A percentile compares a stretch with the other conserved stretches of the same genome.
Evolutionary conservation across 2,797 vertebrate genomes (phyloP).

Genomic region (Channa striata): DNA sequence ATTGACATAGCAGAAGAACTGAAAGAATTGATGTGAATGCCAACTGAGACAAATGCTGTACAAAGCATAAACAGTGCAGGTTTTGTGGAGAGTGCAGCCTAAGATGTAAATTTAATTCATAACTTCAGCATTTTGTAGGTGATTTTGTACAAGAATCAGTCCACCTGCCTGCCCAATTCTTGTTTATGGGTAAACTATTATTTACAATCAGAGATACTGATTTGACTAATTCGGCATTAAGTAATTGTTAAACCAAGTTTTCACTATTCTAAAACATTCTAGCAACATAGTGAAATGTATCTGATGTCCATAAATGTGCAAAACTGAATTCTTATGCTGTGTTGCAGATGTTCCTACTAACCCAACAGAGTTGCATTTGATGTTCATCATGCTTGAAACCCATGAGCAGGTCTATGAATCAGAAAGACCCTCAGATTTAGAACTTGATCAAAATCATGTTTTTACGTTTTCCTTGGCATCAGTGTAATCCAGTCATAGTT

Average conservation of each 20-base stretch:
- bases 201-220: not conserved
- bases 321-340: not conserved
- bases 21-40: slow-evolving; percentile 23
- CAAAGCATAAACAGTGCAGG: slow-evolving; percentile 30
- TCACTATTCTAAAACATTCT: too few relatives aligned
- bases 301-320: not conserved
- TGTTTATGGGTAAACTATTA: not conserved
- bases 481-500: not conserved
- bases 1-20: slow-evolving; percentile 26
- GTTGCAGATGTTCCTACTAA: not conserved
- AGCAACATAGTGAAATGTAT: not conserved
- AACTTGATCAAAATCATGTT: too few relatives aligned
- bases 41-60: slow-evolving; percentile 14
- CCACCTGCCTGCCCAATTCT: slow-evolving; percentile 12
- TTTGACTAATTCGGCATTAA: not conserved
- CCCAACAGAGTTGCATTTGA: too few relatives aligned
- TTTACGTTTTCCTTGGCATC: not conserved
- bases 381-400: too few relatives aligned
- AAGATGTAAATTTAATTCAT: slow-evolving; percentile 41
- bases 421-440: too few relatives aligned
- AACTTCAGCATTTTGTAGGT: slow-evolving; percentile 51
- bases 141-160: slow-evolving; percentile 49
- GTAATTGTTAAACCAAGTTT: too few relatives aligned
- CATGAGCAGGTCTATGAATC: too few relatives aligned
- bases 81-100: slow-evolving; percentile 32